Evolutionary conservation across 2,888 invertebrate species (phyloP).

Genomic region (Oxycera nigricornis): DNA sequence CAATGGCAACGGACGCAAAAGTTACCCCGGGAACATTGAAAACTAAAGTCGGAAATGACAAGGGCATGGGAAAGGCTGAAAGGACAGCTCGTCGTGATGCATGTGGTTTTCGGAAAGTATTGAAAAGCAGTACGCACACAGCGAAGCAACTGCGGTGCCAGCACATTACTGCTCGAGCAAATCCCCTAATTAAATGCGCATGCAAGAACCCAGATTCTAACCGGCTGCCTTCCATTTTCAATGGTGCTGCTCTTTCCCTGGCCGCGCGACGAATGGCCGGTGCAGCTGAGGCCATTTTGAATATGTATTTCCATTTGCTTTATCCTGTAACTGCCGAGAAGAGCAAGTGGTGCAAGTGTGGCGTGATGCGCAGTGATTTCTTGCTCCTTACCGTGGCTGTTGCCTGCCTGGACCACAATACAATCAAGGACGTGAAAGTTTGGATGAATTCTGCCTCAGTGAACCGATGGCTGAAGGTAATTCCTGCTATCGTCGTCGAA

Average conservation of each 20-base stretch:
- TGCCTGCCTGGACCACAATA: conserved; percentile 17
- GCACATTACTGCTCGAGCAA: neutral
- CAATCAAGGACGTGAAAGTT: conserved; percentile 6
- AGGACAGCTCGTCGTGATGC: neutral
- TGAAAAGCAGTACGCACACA: neutral
- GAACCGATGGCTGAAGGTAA: neutral
- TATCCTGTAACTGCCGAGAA: neutral
- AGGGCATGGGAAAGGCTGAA: neutral
- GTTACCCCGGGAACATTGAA: neutral
- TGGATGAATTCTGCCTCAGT: neutral
- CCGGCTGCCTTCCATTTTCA: conserved; percentile 8
- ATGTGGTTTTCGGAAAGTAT: neutral
- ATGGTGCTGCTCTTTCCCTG: neutral
- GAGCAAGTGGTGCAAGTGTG: conserved; percentile 11
- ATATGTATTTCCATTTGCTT: too few species aligned
- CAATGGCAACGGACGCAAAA: neutral
- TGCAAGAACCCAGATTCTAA: conserved; percentile 25
- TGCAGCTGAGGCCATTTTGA: conserved; percentile 38
- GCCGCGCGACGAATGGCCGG: neutral
- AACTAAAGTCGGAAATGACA: neutral
- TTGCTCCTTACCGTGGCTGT: neutral
- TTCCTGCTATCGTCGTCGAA: neutral
- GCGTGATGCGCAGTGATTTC: neutral
- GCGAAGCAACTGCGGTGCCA: conserved; percentile 6
- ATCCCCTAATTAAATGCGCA: conserved; percentile 41